Conservation (phyloP, 2,113 vertebrate genomes). For the Pelecanoides urinatrix region DNA sequence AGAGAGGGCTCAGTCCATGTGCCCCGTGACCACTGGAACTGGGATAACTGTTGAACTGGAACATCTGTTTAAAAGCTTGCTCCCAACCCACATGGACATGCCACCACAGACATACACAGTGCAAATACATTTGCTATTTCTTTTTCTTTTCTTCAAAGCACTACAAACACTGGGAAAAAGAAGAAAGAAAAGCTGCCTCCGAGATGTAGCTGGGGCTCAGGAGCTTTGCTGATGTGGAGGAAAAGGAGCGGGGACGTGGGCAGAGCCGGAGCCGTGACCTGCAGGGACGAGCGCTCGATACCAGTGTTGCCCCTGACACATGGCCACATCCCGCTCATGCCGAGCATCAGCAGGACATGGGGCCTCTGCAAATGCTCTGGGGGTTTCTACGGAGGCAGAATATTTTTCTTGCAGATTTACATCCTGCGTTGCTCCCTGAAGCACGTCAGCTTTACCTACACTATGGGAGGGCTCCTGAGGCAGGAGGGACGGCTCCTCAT, state of each 20-base stretch:
- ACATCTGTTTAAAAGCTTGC: background rate
- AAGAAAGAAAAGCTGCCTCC: background rate
- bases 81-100: rapidly evolving
- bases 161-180: background rate
- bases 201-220: background rate
- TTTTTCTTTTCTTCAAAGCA: background rate
- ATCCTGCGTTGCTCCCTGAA: background rate
- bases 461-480: background rate
- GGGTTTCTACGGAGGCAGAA: background rate
- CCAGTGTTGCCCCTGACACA: rapidly evolving
- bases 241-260: background rate
- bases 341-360: background rate
- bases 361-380: background rate
- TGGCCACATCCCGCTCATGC: background rate
- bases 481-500: background rate
- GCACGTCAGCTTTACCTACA: background rate
- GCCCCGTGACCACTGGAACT: background rate
- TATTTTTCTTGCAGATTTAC: background rate
- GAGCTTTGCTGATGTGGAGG: background rate
- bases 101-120: background rate
- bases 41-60: background rate
- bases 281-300: rapidly evolving
- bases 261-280: background rate
- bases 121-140: background rate
- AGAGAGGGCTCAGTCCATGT: background rate